Conservation (phyloP, 1,140 invertebrate species). For the Whitmania pigra region DNA sequence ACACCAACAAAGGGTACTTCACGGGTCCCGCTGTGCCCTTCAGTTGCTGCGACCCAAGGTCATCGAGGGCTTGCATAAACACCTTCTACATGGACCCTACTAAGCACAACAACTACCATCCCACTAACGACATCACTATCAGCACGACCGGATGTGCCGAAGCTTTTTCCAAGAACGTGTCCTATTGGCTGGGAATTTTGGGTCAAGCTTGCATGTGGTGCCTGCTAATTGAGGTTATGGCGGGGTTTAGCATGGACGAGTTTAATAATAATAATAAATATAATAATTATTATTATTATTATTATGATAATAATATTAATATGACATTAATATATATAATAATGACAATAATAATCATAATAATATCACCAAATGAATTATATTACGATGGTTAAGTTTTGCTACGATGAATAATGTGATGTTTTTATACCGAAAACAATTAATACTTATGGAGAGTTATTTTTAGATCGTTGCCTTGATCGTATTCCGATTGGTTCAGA, state of each 20-base stretch:
- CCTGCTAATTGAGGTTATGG: neutral
- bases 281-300: no score
- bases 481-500: neutral
- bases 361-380: neutral
- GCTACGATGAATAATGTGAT: neutral
- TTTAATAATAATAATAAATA: no score
- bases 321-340: neutral
- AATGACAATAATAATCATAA: no score
- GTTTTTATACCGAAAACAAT: no score
- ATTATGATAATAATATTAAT: no score
- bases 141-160: constrained; percentile 10
- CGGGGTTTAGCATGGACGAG: no score
- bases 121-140: constrained; percentile 7
- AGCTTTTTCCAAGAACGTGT: neutral
- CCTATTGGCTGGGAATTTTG: neutral
- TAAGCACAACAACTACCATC: neutral
- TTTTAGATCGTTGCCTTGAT: neutral
- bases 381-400: neutral
- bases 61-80: constrained; percentile 2
- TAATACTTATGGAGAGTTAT: no score
- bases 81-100: neutral
- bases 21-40: neutral
- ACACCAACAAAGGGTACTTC: neutral
- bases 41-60: constrained; percentile 2
- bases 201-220: neutral